Evolutionary conservation across 2,888 invertebrate genomes (phyloP), one percentile per base, ranked within the genome.

Genomic region (Drosophila greeni): DNA sequence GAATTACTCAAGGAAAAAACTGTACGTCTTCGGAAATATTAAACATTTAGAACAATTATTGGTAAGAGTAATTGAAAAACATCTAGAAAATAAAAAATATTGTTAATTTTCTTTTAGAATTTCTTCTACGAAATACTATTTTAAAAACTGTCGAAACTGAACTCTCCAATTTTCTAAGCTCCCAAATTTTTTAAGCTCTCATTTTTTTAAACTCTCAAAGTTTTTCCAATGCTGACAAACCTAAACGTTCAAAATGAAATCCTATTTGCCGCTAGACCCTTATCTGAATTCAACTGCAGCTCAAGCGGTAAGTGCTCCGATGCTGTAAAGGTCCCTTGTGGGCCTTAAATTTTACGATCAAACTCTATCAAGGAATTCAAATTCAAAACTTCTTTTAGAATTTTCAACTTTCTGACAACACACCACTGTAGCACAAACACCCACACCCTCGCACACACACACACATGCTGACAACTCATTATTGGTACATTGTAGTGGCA

Each of bases 401-500:
- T 6, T 31, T 5, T 31, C 3, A 33, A n/a, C 33, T 20, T 48
- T 48, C n/a, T 14, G 4, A 7, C 11, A 29, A 18, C 20, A 43
- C 24, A 47, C 64, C 64, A 62, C 52, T 52, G 62, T 58, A 23
- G 9, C 11, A n/a, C 14, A n/a, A n/a, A n/a, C n/a, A n/a, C n/a
- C 23, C 12, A 23, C 48, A 23, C 14, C 11, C 29, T 3, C n/a
- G n/a, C n/a, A n/a, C 24, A 49, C 26, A 20, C 57, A 31, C 39
- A 34, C 49, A 33, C 39, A 12, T 14, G 14, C 55, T 29, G 16
- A n/a, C 56, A 67, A 45, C 59, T 65, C 62, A 64, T 64, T 64
- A 64, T 65, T 26, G 53, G 66, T 37, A 65, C 62, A 64, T 65
- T 64, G 62, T 64, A 37, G 66, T 66, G 42, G 45, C 23, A 65